phyloP scores from a whole-genome alignment of 92 coral and sea anemone species.

The Epizoanthus scotinus region DNA sequence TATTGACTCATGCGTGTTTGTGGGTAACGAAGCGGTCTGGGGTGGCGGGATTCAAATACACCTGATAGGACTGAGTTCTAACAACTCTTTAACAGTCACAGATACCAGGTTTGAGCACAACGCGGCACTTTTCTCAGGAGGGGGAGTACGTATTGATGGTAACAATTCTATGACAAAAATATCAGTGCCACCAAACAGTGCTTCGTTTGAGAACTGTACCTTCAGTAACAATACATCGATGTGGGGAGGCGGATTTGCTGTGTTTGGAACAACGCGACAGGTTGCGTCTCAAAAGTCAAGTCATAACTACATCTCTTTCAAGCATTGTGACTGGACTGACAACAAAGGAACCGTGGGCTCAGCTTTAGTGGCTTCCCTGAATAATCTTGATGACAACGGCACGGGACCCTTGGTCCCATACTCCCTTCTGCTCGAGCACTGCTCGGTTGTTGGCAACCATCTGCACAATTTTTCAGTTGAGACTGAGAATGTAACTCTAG shows the following conservation, averaged over 20 bases:
- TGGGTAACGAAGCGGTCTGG: conserved; percentile 71
- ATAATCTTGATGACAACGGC: conserved; percentile 73
- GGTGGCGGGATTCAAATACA: conserved; percentile 79
- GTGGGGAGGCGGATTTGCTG: conserved; percentile 71
- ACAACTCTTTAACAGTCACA: conserved; percentile 36
- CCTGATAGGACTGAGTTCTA: conserved; percentile 36
- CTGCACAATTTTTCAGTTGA: neutral
- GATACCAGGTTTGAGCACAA: conserved; percentile 49
- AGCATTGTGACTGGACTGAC: conserved; percentile 40
- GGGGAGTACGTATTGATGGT: conserved; percentile 61
- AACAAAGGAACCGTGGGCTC: conserved; percentile 86
- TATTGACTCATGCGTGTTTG: conserved; percentile 50
- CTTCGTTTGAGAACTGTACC: conserved; percentile 37
- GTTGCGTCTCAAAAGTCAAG: conserved; percentile 6
- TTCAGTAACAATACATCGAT: conserved; percentile 50
- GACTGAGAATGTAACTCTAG: conserved; percentile 41
- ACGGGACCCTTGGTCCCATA: conserved; percentile 75
- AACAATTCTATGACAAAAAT: conserved; percentile 34
- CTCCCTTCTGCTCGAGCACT: conserved; percentile 54
- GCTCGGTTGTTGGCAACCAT: conserved; percentile 32
- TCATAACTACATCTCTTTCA: conserved; percentile 37
- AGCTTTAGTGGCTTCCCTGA: conserved; percentile 69
- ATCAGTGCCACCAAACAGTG: conserved; percentile 9
- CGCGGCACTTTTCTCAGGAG: conserved; percentile 64
- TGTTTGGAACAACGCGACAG: conserved; percentile 59